A percentile compares a stretch with the other conserved stretches of the same genome.
phyloP scores from a whole-genome alignment of 2,113 vertebrate genomes.

The Callithrix jacchus region DNA sequence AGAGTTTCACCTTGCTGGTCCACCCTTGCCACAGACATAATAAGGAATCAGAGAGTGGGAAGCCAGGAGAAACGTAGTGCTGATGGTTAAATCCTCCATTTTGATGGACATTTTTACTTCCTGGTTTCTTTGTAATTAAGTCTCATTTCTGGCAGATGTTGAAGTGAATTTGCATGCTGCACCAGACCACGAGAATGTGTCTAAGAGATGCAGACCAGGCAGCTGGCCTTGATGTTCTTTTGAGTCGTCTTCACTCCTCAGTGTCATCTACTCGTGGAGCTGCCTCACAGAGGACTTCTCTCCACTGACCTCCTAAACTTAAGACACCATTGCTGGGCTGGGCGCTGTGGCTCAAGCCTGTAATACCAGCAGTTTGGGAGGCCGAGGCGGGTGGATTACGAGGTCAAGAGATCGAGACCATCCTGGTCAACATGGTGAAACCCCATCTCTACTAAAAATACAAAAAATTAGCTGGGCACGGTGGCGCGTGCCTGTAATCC shows the following conservation, averaged over 20 bases:
- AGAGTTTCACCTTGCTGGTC: background rate
- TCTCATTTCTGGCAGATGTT: conserved; percentile 36
- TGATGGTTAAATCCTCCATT: background rate
- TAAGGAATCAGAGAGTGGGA: background rate
- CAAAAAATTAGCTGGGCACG: too few relatives aligned
- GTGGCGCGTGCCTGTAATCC: too few relatives aligned
- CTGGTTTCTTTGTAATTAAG: conserved; percentile 40
- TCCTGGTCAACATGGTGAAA: too few relatives aligned
- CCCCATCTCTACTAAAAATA: too few relatives aligned
- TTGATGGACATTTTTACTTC: conserved; percentile 24
- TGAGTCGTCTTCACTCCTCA: background rate
- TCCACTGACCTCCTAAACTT: background rate
- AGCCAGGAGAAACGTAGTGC: background rate
- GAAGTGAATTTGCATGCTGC: background rate
- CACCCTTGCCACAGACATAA: background rate
- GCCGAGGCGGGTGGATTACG: too few relatives aligned
- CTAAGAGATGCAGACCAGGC: background rate
- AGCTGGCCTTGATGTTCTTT: background rate
- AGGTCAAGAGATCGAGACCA: too few relatives aligned
- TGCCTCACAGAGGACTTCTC: background rate
- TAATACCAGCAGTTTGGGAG: too few relatives aligned
- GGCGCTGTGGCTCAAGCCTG: too few relatives aligned
- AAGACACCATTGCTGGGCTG: background rate
- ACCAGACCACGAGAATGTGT: background rate
- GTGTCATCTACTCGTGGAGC: background rate